Conservation (phyloP, 2,888 invertebrate species). For the Listrodromus nycthemerus region DNA sequence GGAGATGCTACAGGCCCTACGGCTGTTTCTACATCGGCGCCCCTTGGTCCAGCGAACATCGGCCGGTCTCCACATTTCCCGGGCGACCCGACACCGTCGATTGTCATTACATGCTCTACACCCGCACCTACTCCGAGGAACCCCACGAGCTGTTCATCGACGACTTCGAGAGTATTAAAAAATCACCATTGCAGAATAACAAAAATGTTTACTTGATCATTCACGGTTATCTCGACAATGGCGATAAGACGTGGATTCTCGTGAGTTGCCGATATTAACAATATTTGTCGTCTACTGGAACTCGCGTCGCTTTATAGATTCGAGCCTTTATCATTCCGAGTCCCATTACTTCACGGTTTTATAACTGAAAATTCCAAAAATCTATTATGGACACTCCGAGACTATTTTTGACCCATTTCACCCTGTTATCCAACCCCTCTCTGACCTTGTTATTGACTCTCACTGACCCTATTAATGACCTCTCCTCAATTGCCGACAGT, state of each 20-base stretch:
- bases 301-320: neutral
- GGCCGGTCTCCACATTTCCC: conserved; percentile 93
- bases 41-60: conserved; percentile 91
- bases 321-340: too few relatives aligned
- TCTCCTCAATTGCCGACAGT: too few relatives aligned
- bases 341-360: too few relatives aligned
- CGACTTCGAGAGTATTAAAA: conserved; percentile 87
- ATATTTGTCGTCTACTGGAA: too few relatives aligned
- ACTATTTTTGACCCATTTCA: too few relatives aligned
- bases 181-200: conserved; percentile 87
- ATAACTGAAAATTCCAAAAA: too few relatives aligned
- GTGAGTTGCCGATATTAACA: conserved; percentile 77
- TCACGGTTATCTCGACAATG: conserved; percentile 95
- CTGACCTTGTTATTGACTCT: too few relatives aligned
- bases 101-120: conserved; percentile 88
- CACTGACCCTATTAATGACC: too few relatives aligned
- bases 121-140: conserved; percentile 84
- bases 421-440: too few relatives aligned
- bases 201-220: conserved; percentile 91
- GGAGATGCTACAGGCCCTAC: conserved; percentile 91
- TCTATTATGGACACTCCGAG: too few relatives aligned
- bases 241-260: conserved; percentile 92
- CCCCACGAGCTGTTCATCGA: conserved; percentile 89
- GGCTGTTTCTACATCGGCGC: conserved; percentile 92
- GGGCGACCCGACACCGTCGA: conserved; percentile 88